A percentile compares a stretch with the other conserved stretches of the same genome.
Evolutionary conservation across 2,113 vertebrate genomes (phyloP).

Genomic region (Campylomormyrus tamandua): DNA sequence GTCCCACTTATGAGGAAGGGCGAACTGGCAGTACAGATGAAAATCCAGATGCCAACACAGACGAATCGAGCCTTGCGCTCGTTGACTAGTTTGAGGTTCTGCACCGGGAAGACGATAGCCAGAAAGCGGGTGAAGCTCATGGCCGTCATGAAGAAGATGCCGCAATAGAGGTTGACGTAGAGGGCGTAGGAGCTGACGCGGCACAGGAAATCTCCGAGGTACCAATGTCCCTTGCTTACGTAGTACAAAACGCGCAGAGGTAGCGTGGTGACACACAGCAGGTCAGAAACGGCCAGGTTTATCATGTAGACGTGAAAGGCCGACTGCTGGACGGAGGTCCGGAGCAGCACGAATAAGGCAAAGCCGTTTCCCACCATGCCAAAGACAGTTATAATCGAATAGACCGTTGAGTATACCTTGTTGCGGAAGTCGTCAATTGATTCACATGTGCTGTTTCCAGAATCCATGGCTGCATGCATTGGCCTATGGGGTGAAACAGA

Average conservation of each 20-base stretch:
- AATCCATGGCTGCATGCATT: background rate
- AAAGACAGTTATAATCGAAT: slow-evolving; percentile 77
- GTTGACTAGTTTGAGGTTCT: slow-evolving; percentile 70
- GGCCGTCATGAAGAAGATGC: slow-evolving; percentile 91
- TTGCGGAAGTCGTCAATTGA: slow-evolving; percentile 86
- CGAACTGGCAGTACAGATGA: slow-evolving; percentile 69
- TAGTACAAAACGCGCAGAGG: slow-evolving; percentile 85
- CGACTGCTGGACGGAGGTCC: slow-evolving; percentile 63
- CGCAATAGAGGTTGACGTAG: slow-evolving; percentile 93
- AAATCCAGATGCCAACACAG: slow-evolving; percentile 73
- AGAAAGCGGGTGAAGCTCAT: slow-evolving; percentile 92
- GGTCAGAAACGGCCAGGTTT: slow-evolving; percentile 82
- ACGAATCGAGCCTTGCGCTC: slow-evolving; percentile 67
- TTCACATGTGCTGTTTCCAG: slow-evolving; percentile 38
- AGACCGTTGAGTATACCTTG: slow-evolving; percentile 78
- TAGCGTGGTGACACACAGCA: slow-evolving; percentile 82
- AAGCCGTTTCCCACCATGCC: slow-evolving; percentile 80
- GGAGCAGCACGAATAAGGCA: slow-evolving; percentile 74
- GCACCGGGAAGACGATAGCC: slow-evolving; percentile 87
- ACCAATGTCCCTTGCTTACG: slow-evolving; percentile 74
- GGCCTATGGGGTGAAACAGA: background rate
- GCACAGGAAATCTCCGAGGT: slow-evolving; percentile 77
- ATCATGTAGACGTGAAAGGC: slow-evolving; percentile 89
- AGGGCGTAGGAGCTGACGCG: slow-evolving; percentile 78
- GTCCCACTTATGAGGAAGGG: slow-evolving; percentile 72